Evolutionary conservation across 2,797 vertebrate species (phyloP), one percentile per base, ranked within the genome.

Genomic region (Macroramphosus scolopax): DNA sequence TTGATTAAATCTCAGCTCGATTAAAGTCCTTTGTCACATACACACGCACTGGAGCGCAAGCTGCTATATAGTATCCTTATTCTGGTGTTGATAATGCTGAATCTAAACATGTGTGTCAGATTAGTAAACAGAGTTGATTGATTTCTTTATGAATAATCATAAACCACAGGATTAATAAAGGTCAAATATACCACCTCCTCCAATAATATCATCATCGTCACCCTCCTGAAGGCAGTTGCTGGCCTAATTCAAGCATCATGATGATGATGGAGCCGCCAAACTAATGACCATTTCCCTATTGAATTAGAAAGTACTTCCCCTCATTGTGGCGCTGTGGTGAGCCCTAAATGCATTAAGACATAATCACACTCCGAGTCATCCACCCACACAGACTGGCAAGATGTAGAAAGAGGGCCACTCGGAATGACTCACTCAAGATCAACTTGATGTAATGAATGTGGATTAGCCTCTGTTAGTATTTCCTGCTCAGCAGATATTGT

Each of bases 301-400:
- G 66, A 77, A 70, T 78, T 80, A 64, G 60, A 56, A 50, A 73
- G 57, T 56, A 65, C 61, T 75, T 79, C 73, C 58, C 57, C 42
- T 68, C 51, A 52, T 59, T 60, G 53, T 68, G 62, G 52, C 35
- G 55, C 66, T 59, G 33, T 48, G 50, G 66, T 37, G 10, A 52
- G 26, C 3, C 50, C 46, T 59, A 53, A 75, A 62, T 40, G 64
- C 49, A 61, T n/a, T 32, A 59, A 74, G 66, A 45, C 68, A 40
- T 44, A 63, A 68, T 72, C 59, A 63, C 36, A 53, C 63, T 60
- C 29, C 17, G 39, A 72, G 33, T 74, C 63, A 59, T 72, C 66
- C 72, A 13, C 77, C 78, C 66, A 72, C 75, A 46, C 42, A 33
- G 47, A 38, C 51, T 12, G 26, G 36, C 63, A 52, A 56, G 50